A percentile compares a stretch with the other conserved stretches of the same genome.
Conservation (phyloP, 2,888 invertebrate genomes). For the Drosophila macrothrix region DNA sequence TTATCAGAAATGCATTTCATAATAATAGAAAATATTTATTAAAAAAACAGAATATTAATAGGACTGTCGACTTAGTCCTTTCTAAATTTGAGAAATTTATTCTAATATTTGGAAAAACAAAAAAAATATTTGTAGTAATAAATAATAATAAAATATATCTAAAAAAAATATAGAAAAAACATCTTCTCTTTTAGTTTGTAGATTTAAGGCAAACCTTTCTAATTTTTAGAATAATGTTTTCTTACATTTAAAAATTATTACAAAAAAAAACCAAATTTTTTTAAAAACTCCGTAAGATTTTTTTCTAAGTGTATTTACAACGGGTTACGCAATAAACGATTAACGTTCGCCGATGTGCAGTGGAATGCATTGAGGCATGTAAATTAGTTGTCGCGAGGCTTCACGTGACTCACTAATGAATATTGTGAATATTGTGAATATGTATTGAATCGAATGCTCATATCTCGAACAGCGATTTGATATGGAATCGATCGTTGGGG, state of each 20-base stretch:
- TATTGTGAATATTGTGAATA: neutral
- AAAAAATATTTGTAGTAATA: too few species aligned
- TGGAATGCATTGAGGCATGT: slow-evolving; percentile 71
- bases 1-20: too few species aligned
- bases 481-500: slow-evolving; percentile 45
- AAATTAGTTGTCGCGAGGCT: slow-evolving; percentile 60
- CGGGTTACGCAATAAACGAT: slow-evolving; percentile 29
- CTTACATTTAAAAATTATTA: too few species aligned
- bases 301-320: neutral
- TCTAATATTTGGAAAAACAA: neutral
- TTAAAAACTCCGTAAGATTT: neutral
- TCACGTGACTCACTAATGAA: slow-evolving; percentile 75
- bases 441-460: slow-evolving; percentile 3
- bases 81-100: neutral
- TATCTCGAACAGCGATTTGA: slow-evolving; percentile 31
- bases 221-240: too few species aligned
- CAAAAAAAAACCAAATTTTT: neutral
- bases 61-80: too few species aligned
- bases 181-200: neutral
- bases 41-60: too few species aligned
- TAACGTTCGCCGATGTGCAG: slow-evolving; percentile 50
- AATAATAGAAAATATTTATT: too few species aligned
- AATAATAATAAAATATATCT: neutral
- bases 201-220: neutral
- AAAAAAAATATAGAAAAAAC: neutral